Evolutionary conservation across 2,888 invertebrate genomes (phyloP).

Genomic region (Tortricodes alternella): DNA sequence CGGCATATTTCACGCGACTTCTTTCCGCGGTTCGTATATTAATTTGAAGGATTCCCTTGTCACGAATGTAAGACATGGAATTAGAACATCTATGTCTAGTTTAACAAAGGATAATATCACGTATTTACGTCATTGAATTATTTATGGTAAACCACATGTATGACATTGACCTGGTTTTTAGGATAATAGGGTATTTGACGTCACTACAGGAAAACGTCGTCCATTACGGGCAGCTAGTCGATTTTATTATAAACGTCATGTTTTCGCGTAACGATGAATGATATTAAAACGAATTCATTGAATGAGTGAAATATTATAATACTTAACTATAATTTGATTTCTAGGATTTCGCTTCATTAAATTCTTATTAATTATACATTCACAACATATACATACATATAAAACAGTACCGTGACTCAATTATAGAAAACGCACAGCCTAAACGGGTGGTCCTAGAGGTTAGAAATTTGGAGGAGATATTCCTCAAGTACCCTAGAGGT

Average conservation of each 20-base stretch:
- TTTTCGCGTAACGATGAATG: neutral
- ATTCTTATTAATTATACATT: no score
- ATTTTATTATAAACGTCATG: neutral
- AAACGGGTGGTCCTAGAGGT: no score
- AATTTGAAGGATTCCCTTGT: neutral
- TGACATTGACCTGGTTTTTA: slow-evolving; percentile 12
- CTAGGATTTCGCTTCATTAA: no score
- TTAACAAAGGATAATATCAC: neutral
- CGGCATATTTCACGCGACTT: no score
- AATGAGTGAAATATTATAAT: neutral
- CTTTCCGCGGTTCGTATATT: neutral
- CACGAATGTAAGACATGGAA: neutral
- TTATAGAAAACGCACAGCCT: no score
- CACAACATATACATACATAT: no score
- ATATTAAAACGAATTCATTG: neutral
- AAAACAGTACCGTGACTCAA: no score
- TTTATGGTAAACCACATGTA: neutral
- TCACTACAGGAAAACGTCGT: slow-evolving; percentile 1
- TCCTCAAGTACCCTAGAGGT: no score
- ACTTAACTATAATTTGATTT: no score
- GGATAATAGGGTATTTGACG: slow-evolving; percentile 5
- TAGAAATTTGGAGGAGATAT: no score
- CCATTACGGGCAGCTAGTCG: neutral
- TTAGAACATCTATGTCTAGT: neutral
- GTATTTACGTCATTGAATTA: neutral